These are phyloP conservation scores for Lomographa bimaculata DNA, from an alignment of 2,888 invertebrate genomes.

Conservation along the genomic window DNA sequence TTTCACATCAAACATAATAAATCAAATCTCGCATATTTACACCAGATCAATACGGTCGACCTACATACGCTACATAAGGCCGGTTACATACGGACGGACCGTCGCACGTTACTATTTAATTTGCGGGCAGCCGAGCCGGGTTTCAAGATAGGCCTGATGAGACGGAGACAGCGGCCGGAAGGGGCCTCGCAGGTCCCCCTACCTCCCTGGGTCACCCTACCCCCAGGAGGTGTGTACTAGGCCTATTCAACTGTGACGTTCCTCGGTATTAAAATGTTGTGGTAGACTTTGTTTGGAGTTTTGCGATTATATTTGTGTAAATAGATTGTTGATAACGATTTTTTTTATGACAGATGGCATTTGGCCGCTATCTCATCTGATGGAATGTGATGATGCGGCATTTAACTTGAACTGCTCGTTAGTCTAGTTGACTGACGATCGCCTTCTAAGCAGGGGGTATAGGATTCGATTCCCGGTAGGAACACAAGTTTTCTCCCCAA, in stretches of 20 bases:
- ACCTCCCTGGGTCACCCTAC: constrained; percentile 37
- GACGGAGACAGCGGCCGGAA: constrained; percentile 78
- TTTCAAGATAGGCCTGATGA: constrained; percentile 78
- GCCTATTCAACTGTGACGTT: constrained; percentile 64
- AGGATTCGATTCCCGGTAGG: too few relatives aligned
- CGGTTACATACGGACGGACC: constrained; percentile 36
- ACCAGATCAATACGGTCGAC: constrained; percentile 22
- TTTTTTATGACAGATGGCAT: too few relatives aligned
- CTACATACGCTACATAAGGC: constrained; percentile 27
- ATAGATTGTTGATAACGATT: too few relatives aligned
- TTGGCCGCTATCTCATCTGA: too few relatives aligned
- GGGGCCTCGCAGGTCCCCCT: constrained; percentile 47
- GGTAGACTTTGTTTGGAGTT: constrained; percentile 26
- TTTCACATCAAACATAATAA: too few relatives aligned
- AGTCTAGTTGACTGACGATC: too few relatives aligned
- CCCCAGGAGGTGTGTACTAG: constrained; percentile 52
- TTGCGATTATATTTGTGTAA: constrained; percentile 6
- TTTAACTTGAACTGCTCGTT: too few relatives aligned
- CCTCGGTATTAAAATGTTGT: constrained; percentile 49
- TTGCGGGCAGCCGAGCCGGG: constrained; percentile 70
- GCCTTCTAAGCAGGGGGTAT: too few relatives aligned
- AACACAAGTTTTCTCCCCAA: too few relatives aligned
- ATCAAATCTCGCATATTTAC: constrained; percentile 2
- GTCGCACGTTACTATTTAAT: constrained; percentile 71
- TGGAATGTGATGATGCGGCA: too few relatives aligned